A percentile compares a stretch with the other conserved stretches of the same genome.
These are phyloP conservation scores for Galbula dea DNA, from an alignment of 2,113 vertebrate species.

Conservation along the genomic window DNA sequence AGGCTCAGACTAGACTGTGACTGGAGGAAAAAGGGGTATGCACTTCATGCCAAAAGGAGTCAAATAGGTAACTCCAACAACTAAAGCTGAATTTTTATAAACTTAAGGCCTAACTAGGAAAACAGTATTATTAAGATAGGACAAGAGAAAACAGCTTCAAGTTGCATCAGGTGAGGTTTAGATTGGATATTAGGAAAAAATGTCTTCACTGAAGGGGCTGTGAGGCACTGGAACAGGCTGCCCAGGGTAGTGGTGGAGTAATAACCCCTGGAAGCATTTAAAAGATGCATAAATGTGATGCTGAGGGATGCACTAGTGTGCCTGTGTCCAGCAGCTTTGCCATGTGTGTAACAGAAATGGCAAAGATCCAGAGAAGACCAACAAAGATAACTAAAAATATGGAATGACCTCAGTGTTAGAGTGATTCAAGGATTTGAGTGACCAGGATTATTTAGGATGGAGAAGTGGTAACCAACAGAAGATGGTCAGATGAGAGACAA, in stretches of 20 bases:
- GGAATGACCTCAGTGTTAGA: background rate
- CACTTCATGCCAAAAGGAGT: background rate
- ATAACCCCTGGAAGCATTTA: too few relatives aligned
- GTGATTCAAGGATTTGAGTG: background rate
- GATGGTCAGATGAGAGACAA: background rate
- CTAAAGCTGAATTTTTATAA: background rate
- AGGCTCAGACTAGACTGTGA: background rate
- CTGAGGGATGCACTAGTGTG: background rate
- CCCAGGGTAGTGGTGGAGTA: too few relatives aligned
- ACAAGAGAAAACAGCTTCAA: too few relatives aligned
- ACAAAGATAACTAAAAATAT: background rate
- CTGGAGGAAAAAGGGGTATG: background rate
- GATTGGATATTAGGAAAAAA: too few relatives aligned
- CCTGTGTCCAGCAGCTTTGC: accelerated
- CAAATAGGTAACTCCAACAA: background rate
- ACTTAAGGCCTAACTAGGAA: background rate
- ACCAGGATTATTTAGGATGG: background rate
- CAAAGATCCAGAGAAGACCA: background rate
- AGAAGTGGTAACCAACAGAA: background rate
- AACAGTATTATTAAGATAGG: background rate
- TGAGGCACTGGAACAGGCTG: too few relatives aligned
- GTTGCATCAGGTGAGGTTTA: too few relatives aligned
- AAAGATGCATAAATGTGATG: too few relatives aligned
- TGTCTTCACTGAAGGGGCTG: too few relatives aligned
- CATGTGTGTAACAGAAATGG: background rate